These are phyloP conservation scores for Diorhabda sublineata DNA, from an alignment of 1,140 invertebrate genomes.

Conservation along the genomic window DNA sequence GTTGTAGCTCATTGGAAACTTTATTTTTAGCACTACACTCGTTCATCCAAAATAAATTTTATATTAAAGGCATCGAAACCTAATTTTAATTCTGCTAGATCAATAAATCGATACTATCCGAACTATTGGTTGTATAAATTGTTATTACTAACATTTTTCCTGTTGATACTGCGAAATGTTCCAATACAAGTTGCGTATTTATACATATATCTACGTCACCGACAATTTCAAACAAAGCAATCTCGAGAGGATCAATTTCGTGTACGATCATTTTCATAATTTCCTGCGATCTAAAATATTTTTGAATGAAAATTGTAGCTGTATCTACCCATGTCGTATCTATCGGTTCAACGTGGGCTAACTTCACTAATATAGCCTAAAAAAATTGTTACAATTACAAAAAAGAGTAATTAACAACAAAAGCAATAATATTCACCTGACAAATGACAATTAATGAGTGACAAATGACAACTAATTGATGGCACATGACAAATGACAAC, in stretches of 20 bases:
- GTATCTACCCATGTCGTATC: constrained; percentile 20
- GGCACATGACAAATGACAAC: too few relatives aligned
- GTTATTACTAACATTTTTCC: constrained; percentile 25
- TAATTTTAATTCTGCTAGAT: too few relatives aligned
- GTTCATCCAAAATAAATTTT: too few relatives aligned
- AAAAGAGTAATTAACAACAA: too few relatives aligned
- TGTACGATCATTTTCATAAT: constrained; percentile 30
- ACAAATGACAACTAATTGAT: too few relatives aligned
- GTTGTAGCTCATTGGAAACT: too few relatives aligned
- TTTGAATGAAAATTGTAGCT: constrained; percentile 21
- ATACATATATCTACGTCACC: constrained; percentile 29
- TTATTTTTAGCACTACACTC: too few relatives aligned
- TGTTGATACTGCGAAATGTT: constrained; percentile 28
- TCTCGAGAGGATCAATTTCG: constrained; percentile 22
- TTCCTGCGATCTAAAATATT: constrained; percentile 17
- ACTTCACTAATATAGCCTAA: constrained; percentile 28
- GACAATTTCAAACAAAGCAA: constrained; percentile 26
- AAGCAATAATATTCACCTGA: too few relatives aligned
- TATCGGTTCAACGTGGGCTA: constrained; percentile 26
- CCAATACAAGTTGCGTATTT: constrained; percentile 30
- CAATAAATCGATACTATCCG: too few relatives aligned
- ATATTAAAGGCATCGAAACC: too few relatives aligned
- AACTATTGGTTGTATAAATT: too few relatives aligned
- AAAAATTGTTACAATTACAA: constrained; percentile 5
- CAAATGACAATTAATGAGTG: too few relatives aligned